A percentile compares a stretch with the other conserved stretches of the same genome.
Evolutionary conservation across 2,113 vertebrate genomes (phyloP).

Genomic region (Acrocephalus arundinaceus): DNA sequence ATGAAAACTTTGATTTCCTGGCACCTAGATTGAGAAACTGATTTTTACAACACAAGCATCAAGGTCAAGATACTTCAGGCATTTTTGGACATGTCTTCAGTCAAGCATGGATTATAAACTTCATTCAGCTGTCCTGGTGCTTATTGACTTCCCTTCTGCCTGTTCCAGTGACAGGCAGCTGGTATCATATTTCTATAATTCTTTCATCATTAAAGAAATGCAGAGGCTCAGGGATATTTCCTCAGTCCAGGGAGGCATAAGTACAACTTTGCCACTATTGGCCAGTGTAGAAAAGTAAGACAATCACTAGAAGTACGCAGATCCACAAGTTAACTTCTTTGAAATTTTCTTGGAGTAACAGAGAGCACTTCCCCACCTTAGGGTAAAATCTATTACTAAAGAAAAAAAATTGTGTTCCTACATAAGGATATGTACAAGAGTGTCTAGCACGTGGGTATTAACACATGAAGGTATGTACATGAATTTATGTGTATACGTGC

Average conservation of each 20-base stretch:
- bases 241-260: neutral
- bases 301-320: neutral
- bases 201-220: neutral
- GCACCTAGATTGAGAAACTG: neutral
- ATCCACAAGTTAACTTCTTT: neutral
- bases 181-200: neutral
- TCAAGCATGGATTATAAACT: conserved; percentile 15
- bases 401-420: neutral
- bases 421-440: fast-evolving
- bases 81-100: neutral
- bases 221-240: neutral
- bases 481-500: fast-evolving
- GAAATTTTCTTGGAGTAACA: neutral
- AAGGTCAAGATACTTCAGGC: neutral
- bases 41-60: neutral
- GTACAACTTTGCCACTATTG: neutral
- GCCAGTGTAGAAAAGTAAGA: neutral
- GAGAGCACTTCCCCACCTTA: neutral
- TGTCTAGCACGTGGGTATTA: fast-evolving
- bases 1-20: neutral
- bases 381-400: neutral
- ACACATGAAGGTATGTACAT: fast-evolving
- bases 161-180: neutral
- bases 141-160: conserved; percentile 24
- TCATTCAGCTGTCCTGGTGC: neutral